phyloP scores from a whole-genome alignment of 1,140 invertebrate species.

The Melitaea cinxia region DNA sequence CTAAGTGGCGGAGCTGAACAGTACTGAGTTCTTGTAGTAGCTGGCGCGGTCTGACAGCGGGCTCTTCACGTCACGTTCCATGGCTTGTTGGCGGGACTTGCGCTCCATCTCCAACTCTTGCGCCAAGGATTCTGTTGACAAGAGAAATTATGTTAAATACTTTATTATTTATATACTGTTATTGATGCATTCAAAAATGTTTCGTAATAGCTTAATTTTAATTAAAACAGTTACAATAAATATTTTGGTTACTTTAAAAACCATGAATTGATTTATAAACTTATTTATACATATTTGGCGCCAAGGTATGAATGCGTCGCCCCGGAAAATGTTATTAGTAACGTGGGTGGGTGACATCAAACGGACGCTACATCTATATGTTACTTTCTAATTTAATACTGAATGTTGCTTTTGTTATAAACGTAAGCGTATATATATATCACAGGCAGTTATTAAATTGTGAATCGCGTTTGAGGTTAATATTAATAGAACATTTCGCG shows the following conservation, averaged over 20 bases:
- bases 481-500: not conserved
- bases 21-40: slow-evolving; percentile 93
- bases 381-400: slow-evolving; percentile 74
- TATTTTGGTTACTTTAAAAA: too few species aligned
- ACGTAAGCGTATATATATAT: slow-evolving; percentile 55
- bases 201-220: too few species aligned
- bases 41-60: slow-evolving; percentile 89
- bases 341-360: slow-evolving; percentile 66
- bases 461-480: slow-evolving; percentile 14
- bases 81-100: slow-evolving; percentile 89
- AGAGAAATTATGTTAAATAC: slow-evolving; percentile 33
- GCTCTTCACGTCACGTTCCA: slow-evolving; percentile 92
- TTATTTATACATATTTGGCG: slow-evolving; percentile 22
- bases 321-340: slow-evolving; percentile 75
- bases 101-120: slow-evolving; percentile 93
- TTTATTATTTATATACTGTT: slow-evolving; percentile 20
- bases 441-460: slow-evolving; percentile 61
- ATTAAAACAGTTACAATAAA: too few species aligned
- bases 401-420: slow-evolving; percentile 67
- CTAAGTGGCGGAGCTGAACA: slow-evolving; percentile 93
- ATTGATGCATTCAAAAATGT: too few species aligned
- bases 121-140: slow-evolving; percentile 88
- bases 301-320: slow-evolving; percentile 48
- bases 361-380: slow-evolving; percentile 66
- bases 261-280: too few species aligned